These are phyloP conservation scores for Propsilocerus akamusi DNA, from an alignment of 1,140 invertebrate species.

Conservation along the genomic window DNA sequence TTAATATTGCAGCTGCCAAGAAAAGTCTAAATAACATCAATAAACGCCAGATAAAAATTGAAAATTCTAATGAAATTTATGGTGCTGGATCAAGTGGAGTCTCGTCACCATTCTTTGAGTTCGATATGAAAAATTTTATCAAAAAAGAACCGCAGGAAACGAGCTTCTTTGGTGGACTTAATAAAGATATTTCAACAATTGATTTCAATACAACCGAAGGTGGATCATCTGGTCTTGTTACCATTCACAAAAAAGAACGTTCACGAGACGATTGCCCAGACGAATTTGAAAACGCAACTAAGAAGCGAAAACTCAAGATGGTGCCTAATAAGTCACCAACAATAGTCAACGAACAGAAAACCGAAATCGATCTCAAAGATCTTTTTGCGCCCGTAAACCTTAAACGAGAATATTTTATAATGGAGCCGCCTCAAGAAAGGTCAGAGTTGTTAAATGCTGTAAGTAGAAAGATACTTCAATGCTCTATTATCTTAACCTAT, in stretches of 20 bases:
- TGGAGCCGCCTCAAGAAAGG: too few relatives aligned
- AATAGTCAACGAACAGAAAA: too few relatives aligned
- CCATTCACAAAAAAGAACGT: conserved; percentile 15
- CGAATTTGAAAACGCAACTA: neutral
- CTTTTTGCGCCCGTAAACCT: too few relatives aligned
- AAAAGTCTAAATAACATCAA: neutral
- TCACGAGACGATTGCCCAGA: conserved; percentile 1
- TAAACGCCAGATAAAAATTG: conserved; percentile 14
- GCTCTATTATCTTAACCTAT: too few relatives aligned
- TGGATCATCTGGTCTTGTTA: conserved; percentile 8
- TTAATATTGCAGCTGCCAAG: conserved; percentile 20
- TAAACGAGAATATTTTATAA: too few relatives aligned
- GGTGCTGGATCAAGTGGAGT: conserved; percentile 26
- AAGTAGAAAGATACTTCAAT: too few relatives aligned
- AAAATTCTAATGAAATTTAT: conserved; percentile 35
- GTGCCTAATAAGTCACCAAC: too few relatives aligned
- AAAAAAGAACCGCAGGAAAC: conserved; percentile 25
- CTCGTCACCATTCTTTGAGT: conserved; percentile 12
- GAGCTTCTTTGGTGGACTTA: conserved; percentile 33
- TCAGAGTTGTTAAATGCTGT: too few relatives aligned
- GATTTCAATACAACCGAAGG: conserved; percentile 6
- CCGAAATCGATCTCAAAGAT: too few relatives aligned
- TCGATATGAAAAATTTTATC: conserved; percentile 23
- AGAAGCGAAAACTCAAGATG: neutral
- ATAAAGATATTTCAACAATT: conserved; percentile 18